These are phyloP conservation scores for Bombus confusus DNA, from an alignment of 1,140 invertebrate species.

Conservation along the genomic window DNA sequence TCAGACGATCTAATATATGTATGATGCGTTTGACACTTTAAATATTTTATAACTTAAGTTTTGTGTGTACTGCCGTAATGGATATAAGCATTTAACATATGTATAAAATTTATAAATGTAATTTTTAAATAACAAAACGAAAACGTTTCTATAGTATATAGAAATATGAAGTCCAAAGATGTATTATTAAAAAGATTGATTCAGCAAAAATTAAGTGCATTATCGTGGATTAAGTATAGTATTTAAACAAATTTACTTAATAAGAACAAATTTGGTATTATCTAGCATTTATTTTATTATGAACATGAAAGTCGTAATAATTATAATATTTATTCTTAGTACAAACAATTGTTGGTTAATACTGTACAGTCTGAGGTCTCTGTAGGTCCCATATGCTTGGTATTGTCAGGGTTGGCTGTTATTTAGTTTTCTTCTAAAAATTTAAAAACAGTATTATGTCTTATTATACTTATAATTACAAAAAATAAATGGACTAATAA, in stretches of 20 bases:
- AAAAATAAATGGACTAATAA: conserved; percentile 66
- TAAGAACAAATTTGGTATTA: conserved; percentile 78
- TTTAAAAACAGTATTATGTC: conserved; percentile 72
- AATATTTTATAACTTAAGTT: conserved; percentile 16
- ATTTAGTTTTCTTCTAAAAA: conserved; percentile 82
- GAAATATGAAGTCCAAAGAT: conserved; percentile 38
- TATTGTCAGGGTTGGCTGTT: conserved; percentile 81
- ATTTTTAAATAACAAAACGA: conserved; percentile 10
- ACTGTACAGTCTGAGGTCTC: conserved; percentile 82
- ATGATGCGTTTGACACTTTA: conserved; percentile 17
- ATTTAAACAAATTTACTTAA: conserved; percentile 66
- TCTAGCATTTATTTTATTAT: conserved; percentile 82
- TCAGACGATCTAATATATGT: too few relatives aligned
- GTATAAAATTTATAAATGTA: conserved; percentile 34
- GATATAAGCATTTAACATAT: conserved; percentile 9
- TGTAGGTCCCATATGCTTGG: conserved; percentile 75
- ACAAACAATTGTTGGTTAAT: conserved; percentile 81
- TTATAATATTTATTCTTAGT: conserved; percentile 81
- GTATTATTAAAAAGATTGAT: conserved; percentile 26
- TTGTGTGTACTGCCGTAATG: conserved; percentile 14
- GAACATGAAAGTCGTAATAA: conserved; percentile 77
- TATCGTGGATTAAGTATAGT: conserved; percentile 70
- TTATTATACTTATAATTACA: conserved; percentile 64
- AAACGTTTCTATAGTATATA: conserved; percentile 24
- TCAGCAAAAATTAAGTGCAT: conserved; percentile 61